A percentile compares a stretch with the other conserved stretches of the same genome.
phyloP scores from a whole-genome alignment of 2,797 vertebrate genomes.

The Acestrorhynchus altus region DNA sequence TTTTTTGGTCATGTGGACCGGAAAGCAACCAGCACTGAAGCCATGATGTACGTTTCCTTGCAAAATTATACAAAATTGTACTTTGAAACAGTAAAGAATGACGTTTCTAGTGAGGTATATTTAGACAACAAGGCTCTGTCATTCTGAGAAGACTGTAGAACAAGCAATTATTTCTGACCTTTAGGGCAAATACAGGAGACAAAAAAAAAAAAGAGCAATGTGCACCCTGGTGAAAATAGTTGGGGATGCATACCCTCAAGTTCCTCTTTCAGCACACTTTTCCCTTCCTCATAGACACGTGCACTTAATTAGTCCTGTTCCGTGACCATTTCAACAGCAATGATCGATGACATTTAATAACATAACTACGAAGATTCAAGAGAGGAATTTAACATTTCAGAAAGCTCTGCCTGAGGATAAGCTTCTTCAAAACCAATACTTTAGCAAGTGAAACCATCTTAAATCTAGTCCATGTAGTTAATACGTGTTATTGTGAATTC shows the following conservation, averaged over 20 bases:
- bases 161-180: conserved; percentile 38
- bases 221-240: conserved; percentile 22
- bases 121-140: conserved; percentile 9
- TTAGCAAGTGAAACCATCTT: not conserved
- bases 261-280: not conserved
- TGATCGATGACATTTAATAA: conserved; percentile 7
- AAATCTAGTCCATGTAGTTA: not conserved
- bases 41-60: not conserved
- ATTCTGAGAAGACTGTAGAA: conserved; percentile 13
- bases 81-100: conserved; percentile 9
- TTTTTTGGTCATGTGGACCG: not conserved
- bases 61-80: conserved; percentile 5
- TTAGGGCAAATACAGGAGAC: conserved; percentile 32
- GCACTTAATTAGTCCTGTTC: not conserved
- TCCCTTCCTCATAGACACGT: not conserved
- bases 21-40: not conserved
- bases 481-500: no score
- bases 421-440: not conserved
- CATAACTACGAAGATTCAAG: not conserved
- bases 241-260: not conserved
- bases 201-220: conserved; percentile 20
- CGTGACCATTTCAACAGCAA: conserved; percentile 8
- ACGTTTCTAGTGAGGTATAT: conserved; percentile 12
- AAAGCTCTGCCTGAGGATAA: not conserved
- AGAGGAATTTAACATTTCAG: not conserved